Percentiles rank a stretch among this genome's conserved stretches.
phyloP scores from a whole-genome alignment of 2,113 vertebrate species.

The Limanda limanda region DNA sequence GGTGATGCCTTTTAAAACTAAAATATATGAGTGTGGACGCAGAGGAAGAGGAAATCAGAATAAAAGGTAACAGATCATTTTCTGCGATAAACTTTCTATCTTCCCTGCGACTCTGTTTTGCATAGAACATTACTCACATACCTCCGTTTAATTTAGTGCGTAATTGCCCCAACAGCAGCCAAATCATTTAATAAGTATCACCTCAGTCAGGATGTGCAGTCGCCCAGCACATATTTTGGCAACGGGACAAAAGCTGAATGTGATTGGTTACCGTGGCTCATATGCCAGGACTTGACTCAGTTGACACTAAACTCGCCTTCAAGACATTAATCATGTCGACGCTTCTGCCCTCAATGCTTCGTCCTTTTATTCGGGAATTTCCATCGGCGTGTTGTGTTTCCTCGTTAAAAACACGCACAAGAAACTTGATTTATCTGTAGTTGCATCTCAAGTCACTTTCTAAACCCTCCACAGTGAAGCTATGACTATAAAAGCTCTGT shows the following conservation, averaged over 20 bases:
- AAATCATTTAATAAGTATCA: conserved; percentile 32
- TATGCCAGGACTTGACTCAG: conserved; percentile 49
- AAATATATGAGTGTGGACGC: no score
- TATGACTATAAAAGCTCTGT: neutral
- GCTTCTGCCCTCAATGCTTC: conserved; percentile 1
- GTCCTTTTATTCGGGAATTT: conserved; percentile 24
- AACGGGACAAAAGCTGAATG: conserved; percentile 11
- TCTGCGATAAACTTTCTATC: neutral
- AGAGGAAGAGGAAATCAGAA: no score
- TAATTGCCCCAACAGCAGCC: conserved; percentile 25
- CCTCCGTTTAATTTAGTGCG: conserved; percentile 24
- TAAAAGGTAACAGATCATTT: no score
- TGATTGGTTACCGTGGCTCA: conserved; percentile 31
- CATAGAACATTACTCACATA: conserved; percentile 1
- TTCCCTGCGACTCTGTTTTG: neutral
- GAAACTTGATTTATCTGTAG: neutral
- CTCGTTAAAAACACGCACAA: neutral
- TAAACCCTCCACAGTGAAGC: neutral
- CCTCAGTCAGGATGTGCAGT: conserved; percentile 36
- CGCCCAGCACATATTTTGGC: conserved; percentile 36
- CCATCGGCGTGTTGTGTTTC: neutral
- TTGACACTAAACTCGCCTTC: conserved; percentile 33
- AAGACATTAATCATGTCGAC: conserved; percentile 50
- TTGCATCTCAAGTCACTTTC: neutral
- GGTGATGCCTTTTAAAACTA: no score